These are phyloP conservation scores for Eumacrocentrus americanus DNA, from an alignment of 2,888 invertebrate genomes.

Conservation along the genomic window DNA sequence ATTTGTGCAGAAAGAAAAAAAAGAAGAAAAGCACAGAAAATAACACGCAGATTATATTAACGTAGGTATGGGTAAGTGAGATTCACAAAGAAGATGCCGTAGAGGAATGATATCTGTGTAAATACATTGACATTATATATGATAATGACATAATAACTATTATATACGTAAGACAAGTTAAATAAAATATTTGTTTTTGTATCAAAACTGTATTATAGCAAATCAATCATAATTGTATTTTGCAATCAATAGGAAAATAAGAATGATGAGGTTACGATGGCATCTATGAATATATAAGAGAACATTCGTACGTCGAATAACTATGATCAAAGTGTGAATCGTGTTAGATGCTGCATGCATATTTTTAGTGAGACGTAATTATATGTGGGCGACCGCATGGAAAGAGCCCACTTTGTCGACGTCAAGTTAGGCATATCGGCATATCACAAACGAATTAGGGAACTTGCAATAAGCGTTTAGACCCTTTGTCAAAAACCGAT, in stretches of 20 bases:
- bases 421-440: too few relatives aligned
- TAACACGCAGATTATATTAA: conserved; percentile 1
- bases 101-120: conserved; percentile 51
- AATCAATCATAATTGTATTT: conserved; percentile 59
- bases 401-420: too few relatives aligned
- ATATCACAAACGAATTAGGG: too few relatives aligned
- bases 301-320: too few relatives aligned
- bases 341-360: too few relatives aligned
- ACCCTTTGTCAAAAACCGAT: too few relatives aligned
- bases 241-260: conserved; percentile 52
- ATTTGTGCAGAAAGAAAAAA: conserved; percentile 28
- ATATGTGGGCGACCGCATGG: too few relatives aligned
- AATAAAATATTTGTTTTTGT: conserved; percentile 57
- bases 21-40: conserved; percentile 9
- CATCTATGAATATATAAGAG: too few relatives aligned
- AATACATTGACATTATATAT: conserved; percentile 53
- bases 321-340: too few relatives aligned
- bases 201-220: conserved; percentile 60
- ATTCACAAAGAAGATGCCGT: conserved; percentile 20
- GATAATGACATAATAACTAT: conserved; percentile 43
- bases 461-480: too few relatives aligned
- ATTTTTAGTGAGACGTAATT: too few relatives aligned
- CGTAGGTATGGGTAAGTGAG: not conserved
- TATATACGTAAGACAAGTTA: conserved; percentile 41
- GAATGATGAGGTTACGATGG: too few relatives aligned